Percentiles rank a stretch among this genome's conserved stretches.
Evolutionary conservation across 2,888 invertebrate genomes (phyloP).

Genomic region (Drymonia ruficornis): DNA sequence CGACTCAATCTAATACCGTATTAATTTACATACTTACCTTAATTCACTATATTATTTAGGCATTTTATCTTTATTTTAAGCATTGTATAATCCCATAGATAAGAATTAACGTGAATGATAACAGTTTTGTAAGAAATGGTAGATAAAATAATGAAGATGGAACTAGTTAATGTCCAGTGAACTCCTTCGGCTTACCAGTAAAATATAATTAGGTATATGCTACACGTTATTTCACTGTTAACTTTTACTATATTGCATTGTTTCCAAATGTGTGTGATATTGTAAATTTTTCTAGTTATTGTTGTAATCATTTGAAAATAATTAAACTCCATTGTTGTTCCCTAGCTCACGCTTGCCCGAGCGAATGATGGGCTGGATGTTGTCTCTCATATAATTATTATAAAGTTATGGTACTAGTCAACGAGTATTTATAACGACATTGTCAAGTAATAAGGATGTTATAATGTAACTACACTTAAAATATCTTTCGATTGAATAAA

Average conservation of each 20-base stretch:
- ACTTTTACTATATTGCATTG: conserved; percentile 34
- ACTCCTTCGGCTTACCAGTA: background rate
- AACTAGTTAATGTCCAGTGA: conserved; percentile 19
- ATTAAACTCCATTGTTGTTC: conserved; percentile 24
- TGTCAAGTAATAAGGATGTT: conserved; percentile 70
- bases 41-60: background rate
- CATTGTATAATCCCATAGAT: background rate
- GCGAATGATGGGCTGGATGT: conserved; percentile 27
- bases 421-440: conserved; percentile 75
- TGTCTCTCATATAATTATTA: conserved; percentile 54
- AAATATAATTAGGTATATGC: background rate
- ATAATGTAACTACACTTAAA: conserved; percentile 74
- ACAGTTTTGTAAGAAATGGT: background rate
- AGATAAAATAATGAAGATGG: background rate
- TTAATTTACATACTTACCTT: conserved; percentile 2
- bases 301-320: conserved; percentile 36
- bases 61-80: background rate
- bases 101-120: conserved; percentile 7
- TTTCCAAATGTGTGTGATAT: conserved; percentile 47
- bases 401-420: conserved; percentile 73
- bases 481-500: conserved; percentile 77
- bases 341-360: conserved; percentile 30
- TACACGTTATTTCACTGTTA: conserved; percentile 48
- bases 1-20: background rate
- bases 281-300: conserved; percentile 41